These are phyloP conservation scores for Labroides dimidiatus DNA, from an alignment of 2,797 vertebrate genomes.

Conservation along the genomic window DNA sequence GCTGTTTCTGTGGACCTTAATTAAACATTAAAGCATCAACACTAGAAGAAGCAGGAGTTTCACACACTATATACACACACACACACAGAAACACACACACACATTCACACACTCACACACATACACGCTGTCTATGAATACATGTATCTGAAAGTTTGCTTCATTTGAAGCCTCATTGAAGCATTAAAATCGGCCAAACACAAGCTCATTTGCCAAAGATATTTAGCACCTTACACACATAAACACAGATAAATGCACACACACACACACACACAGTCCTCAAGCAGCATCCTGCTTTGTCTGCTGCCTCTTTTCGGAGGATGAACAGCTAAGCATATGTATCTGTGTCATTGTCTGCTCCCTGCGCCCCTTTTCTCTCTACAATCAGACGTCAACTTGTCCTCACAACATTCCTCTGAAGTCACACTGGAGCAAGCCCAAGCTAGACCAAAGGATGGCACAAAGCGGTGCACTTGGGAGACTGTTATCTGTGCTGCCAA, in stretches of 20 bases:
- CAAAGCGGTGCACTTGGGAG: conserved; percentile 55
- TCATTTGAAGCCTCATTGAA: too few relatives aligned
- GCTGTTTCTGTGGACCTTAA: conserved; percentile 43
- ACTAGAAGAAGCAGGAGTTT: not conserved
- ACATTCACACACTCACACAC: not conserved
- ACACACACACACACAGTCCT: conserved; percentile 4
- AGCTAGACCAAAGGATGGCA: conserved; percentile 50
- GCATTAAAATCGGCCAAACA: not conserved
- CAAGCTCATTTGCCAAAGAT: not conserved
- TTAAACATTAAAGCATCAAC: conserved; percentile 72
- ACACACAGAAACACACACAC: not conserved
- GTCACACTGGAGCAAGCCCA: conserved; percentile 29
- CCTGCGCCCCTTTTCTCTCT: conserved; percentile 29
- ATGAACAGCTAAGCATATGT: conserved; percentile 55
- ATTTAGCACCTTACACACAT: not conserved
- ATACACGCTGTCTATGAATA: not conserved
- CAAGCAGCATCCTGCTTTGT: conserved; percentile 14
- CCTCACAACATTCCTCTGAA: conserved; percentile 37
- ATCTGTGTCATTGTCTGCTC: conserved; percentile 65
- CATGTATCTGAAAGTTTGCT: not conserved
- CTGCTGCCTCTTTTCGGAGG: conserved; percentile 31
- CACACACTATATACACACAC: conserved; percentile 5
- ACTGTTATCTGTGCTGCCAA: conserved; percentile 60
- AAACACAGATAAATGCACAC: not conserved
- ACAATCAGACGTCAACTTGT: conserved; percentile 44